A percentile compares a stretch with the other conserved stretches of the same genome.
phyloP scores from a whole-genome alignment of 2,113 vertebrate genomes.

The Sterna hirundo region DNA sequence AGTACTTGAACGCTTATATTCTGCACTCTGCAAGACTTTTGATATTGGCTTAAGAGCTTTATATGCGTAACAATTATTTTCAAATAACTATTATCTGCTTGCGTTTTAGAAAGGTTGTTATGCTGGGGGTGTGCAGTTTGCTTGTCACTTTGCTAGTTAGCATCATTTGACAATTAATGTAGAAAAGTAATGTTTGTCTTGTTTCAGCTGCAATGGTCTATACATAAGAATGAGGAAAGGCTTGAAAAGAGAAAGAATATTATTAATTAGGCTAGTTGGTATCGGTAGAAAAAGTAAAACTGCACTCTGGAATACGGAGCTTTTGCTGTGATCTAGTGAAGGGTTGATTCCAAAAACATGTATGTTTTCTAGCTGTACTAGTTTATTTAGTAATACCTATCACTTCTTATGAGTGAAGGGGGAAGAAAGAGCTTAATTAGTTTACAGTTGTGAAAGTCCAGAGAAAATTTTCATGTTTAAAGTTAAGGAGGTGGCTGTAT shows the following conservation, averaged over 20 bases:
- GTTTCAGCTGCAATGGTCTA: background rate
- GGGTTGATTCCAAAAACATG: background rate
- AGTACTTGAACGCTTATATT: background rate
- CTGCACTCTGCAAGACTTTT: background rate
- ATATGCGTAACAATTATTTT: background rate
- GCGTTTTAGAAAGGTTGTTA: background rate
- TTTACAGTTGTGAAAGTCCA: background rate
- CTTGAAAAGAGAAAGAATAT: background rate
- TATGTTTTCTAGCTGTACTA: background rate
- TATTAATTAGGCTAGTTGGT: background rate
- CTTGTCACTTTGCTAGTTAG: background rate
- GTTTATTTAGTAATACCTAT: background rate
- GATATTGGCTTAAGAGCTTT: background rate
- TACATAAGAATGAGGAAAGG: background rate
- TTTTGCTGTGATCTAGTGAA: background rate
- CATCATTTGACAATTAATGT: background rate
- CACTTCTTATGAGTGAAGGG: background rate
- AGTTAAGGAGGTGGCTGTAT: background rate
- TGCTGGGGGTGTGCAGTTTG: background rate
- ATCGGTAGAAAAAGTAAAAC: background rate
- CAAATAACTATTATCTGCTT: background rate
- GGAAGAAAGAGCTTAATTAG: background rate
- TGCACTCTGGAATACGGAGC: background rate
- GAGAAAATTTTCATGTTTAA: background rate
- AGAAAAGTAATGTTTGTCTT: background rate